phyloP scores from a whole-genome alignment of 2,888 invertebrate species.

The Abrostola triplasia region DNA sequence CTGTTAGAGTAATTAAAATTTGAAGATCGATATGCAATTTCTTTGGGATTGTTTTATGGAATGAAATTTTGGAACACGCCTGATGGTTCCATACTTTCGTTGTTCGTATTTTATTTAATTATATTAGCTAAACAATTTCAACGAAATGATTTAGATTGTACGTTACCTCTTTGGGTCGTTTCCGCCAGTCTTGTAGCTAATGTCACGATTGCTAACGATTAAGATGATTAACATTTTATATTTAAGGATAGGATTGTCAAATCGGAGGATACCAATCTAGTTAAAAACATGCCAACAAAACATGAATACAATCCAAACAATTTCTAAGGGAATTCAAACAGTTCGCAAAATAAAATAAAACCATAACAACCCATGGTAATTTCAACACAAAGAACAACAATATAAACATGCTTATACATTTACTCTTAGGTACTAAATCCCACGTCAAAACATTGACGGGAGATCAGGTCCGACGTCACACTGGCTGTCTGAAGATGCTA shows the following conservation, averaged over 20 bases:
- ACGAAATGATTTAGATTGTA: not conserved
- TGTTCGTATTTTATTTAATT: conserved; percentile 15
- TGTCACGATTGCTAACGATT: too few species aligned
- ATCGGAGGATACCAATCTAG: too few species aligned
- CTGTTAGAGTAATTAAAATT: conserved; percentile 84
- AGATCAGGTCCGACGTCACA: conserved; percentile 66
- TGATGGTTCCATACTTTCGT: not conserved
- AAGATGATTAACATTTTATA: too few species aligned
- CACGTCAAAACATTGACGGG: conserved; percentile 79
- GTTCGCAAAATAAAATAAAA: conserved; percentile 19
- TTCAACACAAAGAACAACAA: conserved; percentile 22
- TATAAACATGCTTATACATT: conserved; percentile 2
- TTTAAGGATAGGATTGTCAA: too few species aligned
- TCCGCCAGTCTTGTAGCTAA: too few species aligned
- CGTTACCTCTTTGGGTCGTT: not conserved
- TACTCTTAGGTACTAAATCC: conserved; percentile 46
- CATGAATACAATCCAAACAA: too few species aligned
- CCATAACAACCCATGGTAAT: conserved; percentile 12
- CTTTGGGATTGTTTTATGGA: conserved; percentile 37
- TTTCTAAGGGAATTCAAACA: too few species aligned
- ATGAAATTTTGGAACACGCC: conserved; percentile 13
- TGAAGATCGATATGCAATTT: conserved; percentile 74
- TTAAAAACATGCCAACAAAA: too few species aligned
- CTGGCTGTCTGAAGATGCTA: conserved; percentile 69
- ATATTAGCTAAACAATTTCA: not conserved